Percentiles rank a stretch among this genome's conserved stretches.
Evolutionary conservation across 2,888 invertebrate species (phyloP).

Genomic region (Carabus problematicus): DNA sequence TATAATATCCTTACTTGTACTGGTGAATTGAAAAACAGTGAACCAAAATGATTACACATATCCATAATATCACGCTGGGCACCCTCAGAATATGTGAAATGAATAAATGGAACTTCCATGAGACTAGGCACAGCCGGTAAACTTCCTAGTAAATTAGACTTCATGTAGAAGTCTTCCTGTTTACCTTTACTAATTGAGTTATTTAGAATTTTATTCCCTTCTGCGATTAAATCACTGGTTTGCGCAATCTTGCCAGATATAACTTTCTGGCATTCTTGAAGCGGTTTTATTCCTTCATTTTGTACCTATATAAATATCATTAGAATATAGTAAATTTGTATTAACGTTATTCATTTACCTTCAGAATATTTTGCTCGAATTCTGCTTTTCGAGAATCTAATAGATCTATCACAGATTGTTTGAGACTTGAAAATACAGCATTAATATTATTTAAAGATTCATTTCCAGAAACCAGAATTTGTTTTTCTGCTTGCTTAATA

Average conservation of each 20-base stretch:
- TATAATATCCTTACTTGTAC: conserved; percentile 51
- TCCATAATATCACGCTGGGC: conserved; percentile 13
- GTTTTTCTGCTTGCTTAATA: conserved; percentile 51
- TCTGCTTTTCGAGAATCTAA: conserved; percentile 50
- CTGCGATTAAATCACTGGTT: conserved; percentile 53
- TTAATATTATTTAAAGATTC: conserved; percentile 53
- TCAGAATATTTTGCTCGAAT: conserved; percentile 49
- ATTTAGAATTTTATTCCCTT: conserved; percentile 51
- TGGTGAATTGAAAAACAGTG: conserved; percentile 46
- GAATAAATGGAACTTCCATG: conserved; percentile 64
- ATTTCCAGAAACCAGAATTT: conserved; percentile 52
- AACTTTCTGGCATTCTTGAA: conserved; percentile 57
- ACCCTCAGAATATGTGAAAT: conserved; percentile 51
- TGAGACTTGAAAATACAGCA: conserved; percentile 51
- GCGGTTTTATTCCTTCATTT: conserved; percentile 56
- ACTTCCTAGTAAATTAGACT: conserved; percentile 57
- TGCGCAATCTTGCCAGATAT: conserved; percentile 55
- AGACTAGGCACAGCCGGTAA: conserved; percentile 65
- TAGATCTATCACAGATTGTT: conserved; percentile 48
- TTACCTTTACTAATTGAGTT: conserved; percentile 43
- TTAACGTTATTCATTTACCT: conserved; percentile 45
- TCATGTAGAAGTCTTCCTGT: conserved; percentile 49
- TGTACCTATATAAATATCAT: conserved; percentile 47
- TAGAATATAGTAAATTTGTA: neutral
- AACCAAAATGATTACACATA: conserved; percentile 15